Evolutionary conservation across 2,113 vertebrate species (phyloP).

Genomic region (Sphyrna mokarran): DNA sequence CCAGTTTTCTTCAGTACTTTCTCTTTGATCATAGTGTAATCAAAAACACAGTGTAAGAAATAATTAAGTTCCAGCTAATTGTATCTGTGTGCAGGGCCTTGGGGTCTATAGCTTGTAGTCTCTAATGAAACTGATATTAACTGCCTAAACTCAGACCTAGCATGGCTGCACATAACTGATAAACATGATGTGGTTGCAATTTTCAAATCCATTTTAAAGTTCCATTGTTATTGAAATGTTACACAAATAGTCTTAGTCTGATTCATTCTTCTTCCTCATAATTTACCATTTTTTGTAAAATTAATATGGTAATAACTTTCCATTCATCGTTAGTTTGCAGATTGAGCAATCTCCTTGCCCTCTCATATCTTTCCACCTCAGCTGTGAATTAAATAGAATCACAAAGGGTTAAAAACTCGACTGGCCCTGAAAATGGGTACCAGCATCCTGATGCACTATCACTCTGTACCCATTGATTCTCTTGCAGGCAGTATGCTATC

Average conservation of each 20-base stretch:
- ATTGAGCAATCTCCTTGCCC: neutral
- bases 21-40: slow-evolving; percentile 69
- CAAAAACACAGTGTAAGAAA: slow-evolving; percentile 63
- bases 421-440: neutral
- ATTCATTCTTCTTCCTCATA: neutral
- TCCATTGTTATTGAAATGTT: slow-evolving; percentile 4
- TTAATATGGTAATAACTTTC: neutral
- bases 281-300: neutral
- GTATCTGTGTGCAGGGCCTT: slow-evolving; percentile 47
- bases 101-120: slow-evolving; percentile 45
- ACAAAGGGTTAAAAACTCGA: neutral
- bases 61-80: slow-evolving; percentile 64
- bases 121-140: slow-evolving; percentile 46
- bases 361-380: neutral
- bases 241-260: neutral
- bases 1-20: slow-evolving; percentile 62
- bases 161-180: slow-evolving; percentile 20
- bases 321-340: neutral
- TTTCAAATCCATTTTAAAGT: neutral
- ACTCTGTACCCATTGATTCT: too few relatives aligned
- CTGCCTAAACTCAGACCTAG: slow-evolving; percentile 10
- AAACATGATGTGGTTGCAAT: neutral
- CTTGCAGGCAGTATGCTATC: too few relatives aligned
- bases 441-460: too few relatives aligned
- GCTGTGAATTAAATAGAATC: neutral